Percentiles rank a stretch among this genome's conserved stretches.
Evolutionary conservation across 2,888 invertebrate genomes (phyloP).

Genomic region (Archips crataeganus): DNA sequence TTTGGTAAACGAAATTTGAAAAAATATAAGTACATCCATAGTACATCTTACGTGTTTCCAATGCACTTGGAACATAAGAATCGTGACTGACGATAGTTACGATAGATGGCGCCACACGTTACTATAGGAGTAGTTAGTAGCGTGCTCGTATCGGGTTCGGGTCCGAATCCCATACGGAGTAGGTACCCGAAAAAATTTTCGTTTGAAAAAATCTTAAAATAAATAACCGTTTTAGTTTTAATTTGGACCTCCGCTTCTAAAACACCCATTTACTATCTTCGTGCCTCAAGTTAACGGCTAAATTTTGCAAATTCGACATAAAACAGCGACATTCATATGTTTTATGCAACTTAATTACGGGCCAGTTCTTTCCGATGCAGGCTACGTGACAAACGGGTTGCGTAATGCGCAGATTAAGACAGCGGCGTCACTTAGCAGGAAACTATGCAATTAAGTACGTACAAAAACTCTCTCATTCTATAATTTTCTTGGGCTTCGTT

Average conservation of each 20-base stretch:
- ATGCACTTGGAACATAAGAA: no score
- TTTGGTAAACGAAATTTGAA: no score
- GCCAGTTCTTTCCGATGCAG: conserved; percentile 35
- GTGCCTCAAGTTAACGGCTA: neutral
- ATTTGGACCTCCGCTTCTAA: neutral
- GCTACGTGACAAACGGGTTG: conserved; percentile 14
- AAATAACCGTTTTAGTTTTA: neutral
- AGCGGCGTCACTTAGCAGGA: conserved; percentile 11
- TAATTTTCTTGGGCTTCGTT: neutral
- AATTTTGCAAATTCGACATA: conserved; percentile 18
- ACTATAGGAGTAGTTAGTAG: no score
- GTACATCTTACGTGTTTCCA: no score
- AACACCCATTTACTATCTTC: neutral
- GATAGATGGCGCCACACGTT: no score
- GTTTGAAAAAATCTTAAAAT: no score
- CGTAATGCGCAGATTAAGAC: conserved; percentile 22
- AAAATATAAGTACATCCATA: no score
- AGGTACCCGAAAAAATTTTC: no score
- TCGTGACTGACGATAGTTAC: no score
- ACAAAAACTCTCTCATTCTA: neutral
- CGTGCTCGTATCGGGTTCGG: no score
- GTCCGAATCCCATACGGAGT: no score
- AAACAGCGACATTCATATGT: conserved; percentile 16
- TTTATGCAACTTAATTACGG: conserved; percentile 22
- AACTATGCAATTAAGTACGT: neutral